Evolutionary conservation across 2,888 invertebrate genomes (phyloP), one percentile per base, ranked within the genome.

Genomic region (Ametastegia equiseti): DNA sequence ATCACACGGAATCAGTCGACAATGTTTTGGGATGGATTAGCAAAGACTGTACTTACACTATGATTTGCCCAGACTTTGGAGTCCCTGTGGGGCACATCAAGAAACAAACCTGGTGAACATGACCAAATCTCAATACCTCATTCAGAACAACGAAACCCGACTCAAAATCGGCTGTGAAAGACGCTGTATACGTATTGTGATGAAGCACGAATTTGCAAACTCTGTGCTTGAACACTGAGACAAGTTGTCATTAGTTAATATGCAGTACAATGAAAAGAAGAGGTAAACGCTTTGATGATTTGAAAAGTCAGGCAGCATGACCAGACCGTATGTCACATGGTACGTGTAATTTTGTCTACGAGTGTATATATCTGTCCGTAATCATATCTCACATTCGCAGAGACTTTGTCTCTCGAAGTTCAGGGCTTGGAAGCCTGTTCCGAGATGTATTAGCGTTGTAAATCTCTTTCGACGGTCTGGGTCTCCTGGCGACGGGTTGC

Each of bases 401-500:
- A 47, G 33, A 36, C 30, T 50, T 30, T 75, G 50, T 54, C 75
- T 50, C 36, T 36, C 36, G 19, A 33, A 50, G 75, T 75, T 75
- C 75, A 75, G 30, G 54, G 75, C 11, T 23, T 75, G 33, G 50
- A 36, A 36, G 54, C 36, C 50, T 71, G 71, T 71, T 67, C 71
- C 15, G n/a, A 71, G 71, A 75, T 36, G 75, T 75, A 75, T 75
- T 75, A 75, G 50, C 36, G 75, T 15, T 54, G 75, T 75, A 75
- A 75, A 75, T 75, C 75, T 75, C 75, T 75, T 75, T 75, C 75
- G 75, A 75, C 75, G 71, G 36, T 47, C 11, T 23, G 39, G n/a
- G 65, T 71, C 42, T 71, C 42, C 47, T 30, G 47, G 71, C 30
- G 33, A 75, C 50, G 73, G 19, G 54, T 33, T 33, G 36, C 45